Evolutionary conservation across 30 jellyfish, hydroid and myxozoan species (phyloP).

Genomic region (Clytia hemisphaerica): DNA sequence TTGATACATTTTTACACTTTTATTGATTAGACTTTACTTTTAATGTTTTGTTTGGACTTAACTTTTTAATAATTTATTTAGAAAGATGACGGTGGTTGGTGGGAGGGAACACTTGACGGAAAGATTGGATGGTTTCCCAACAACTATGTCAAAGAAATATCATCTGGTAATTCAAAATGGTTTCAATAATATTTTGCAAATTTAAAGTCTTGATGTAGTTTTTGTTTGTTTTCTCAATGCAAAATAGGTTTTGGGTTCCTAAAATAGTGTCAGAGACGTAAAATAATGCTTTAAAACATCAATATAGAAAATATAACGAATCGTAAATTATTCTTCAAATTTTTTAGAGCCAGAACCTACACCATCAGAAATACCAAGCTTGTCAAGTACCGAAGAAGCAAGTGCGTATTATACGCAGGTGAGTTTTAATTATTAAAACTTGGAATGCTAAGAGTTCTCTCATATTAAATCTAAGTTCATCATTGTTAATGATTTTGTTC

Average conservation of each 20-base stretch:
- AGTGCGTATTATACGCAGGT: constrained; percentile 9
- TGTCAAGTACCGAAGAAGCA: constrained; percentile 5
- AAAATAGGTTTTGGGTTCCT: background rate
- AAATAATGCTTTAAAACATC: background rate
- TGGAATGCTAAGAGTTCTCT: background rate
- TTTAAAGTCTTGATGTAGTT: too few relatives aligned
- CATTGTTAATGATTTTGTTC: background rate
- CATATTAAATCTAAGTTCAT: background rate
- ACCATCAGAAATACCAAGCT: constrained; percentile 14
- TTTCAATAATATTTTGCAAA: background rate
- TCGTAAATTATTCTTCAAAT: background rate
- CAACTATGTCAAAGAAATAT: constrained; percentile 64
- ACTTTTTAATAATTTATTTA: background rate
- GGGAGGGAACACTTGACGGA: constrained; percentile 98
- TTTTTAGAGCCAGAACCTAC: constrained; percentile 19
- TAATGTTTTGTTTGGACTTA: background rate
- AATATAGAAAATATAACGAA: background rate
- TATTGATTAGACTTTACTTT: background rate
- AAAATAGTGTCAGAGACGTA: background rate
- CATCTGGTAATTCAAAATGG: constrained; percentile 45
- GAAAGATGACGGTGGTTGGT: constrained; percentile 99
- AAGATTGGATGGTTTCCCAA: constrained; percentile 96
- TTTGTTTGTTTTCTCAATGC: background rate
- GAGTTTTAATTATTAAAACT: background rate
- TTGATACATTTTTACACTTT: background rate